These are phyloP conservation scores for Chouioia cunea DNA, from an alignment of 2,888 invertebrate genomes.

Conservation along the genomic window DNA sequence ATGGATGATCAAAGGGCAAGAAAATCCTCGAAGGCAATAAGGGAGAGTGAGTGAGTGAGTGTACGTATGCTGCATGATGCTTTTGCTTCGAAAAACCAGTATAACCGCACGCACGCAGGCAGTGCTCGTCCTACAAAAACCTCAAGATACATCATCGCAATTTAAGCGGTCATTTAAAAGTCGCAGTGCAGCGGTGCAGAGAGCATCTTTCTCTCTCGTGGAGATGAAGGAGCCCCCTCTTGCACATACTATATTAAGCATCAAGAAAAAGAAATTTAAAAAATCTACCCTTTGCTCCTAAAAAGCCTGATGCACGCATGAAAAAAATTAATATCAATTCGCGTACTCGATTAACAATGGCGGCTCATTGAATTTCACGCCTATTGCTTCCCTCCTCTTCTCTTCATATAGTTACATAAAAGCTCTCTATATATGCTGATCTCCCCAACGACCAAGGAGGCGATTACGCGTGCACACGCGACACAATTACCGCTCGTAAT, in stretches of 20 bases:
- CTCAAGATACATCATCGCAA: slow-evolving; percentile 36
- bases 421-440: slow-evolving; percentile 23
- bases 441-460: slow-evolving; percentile 16
- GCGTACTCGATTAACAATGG: slow-evolving; percentile 26
- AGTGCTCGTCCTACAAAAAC: slow-evolving; percentile 12
- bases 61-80: too few species aligned
- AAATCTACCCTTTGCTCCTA: background rate
- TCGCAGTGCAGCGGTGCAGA: background rate
- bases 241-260: background rate
- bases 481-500: slow-evolving; percentile 33
- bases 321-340: background rate
- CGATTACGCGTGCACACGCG: slow-evolving; percentile 30
- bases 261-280: background rate
- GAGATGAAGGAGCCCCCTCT: background rate
- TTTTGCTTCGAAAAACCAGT: too few species aligned
- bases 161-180: slow-evolving; percentile 40
- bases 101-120: too few species aligned
- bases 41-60: too few species aligned
- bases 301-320: background rate
- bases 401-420: slow-evolving; percentile 31
- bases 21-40: too few species aligned
- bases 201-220: too few species aligned
- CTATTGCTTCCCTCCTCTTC: background rate
- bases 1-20: too few species aligned
- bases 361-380: slow-evolving; percentile 29